Evolutionary conservation across 1,140 invertebrate species (phyloP).

Genomic region (Anadara kagoshimensis): DNA sequence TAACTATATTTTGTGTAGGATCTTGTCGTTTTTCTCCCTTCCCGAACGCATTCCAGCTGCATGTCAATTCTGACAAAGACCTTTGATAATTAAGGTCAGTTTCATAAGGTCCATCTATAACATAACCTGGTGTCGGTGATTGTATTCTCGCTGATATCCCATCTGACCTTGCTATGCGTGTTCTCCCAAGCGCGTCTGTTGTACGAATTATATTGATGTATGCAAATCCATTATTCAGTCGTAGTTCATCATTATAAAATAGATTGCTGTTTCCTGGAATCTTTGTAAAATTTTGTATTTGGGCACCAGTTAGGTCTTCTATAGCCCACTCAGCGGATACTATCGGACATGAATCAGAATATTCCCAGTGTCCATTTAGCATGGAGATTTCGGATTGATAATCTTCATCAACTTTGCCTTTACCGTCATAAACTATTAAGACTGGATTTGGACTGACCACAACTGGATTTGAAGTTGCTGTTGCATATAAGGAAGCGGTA

Average conservation of each 20-base stretch:
- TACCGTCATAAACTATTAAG: slow-evolving; percentile 45
- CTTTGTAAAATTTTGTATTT: slow-evolving; percentile 30
- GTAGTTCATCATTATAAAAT: slow-evolving; percentile 46
- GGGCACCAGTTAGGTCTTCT: slow-evolving; percentile 25
- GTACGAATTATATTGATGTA: slow-evolving; percentile 43
- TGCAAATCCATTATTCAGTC: slow-evolving; percentile 39
- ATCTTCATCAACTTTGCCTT: slow-evolving; percentile 21
- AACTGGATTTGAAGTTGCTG: slow-evolving; percentile 30
- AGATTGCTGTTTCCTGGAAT: slow-evolving; percentile 8
- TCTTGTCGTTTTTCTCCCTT: slow-evolving; percentile 13
- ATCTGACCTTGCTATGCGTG: slow-evolving; percentile 38
- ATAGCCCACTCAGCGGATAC: slow-evolving; percentile 41
- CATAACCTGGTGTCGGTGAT: slow-evolving; percentile 37
- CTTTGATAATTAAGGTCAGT: slow-evolving; percentile 48
- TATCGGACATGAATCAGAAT: slow-evolving; percentile 42
- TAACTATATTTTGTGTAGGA: slow-evolving; percentile 44
- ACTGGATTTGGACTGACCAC: slow-evolving; percentile 39
- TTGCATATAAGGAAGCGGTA: slow-evolving; percentile 40
- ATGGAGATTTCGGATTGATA: slow-evolving; percentile 37
- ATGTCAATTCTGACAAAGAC: slow-evolving; percentile 30
- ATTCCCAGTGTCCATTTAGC: slow-evolving; percentile 37
- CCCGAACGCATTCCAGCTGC: slow-evolving; percentile 52
- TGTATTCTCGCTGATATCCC: slow-evolving; percentile 47
- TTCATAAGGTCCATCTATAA: slow-evolving; percentile 44
- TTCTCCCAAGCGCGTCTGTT: slow-evolving; percentile 47